Evolutionary conservation across 2,113 vertebrate species (phyloP), one percentile per base, ranked within the genome.

Genomic region (Melanotaenia duboulayi): DNA sequence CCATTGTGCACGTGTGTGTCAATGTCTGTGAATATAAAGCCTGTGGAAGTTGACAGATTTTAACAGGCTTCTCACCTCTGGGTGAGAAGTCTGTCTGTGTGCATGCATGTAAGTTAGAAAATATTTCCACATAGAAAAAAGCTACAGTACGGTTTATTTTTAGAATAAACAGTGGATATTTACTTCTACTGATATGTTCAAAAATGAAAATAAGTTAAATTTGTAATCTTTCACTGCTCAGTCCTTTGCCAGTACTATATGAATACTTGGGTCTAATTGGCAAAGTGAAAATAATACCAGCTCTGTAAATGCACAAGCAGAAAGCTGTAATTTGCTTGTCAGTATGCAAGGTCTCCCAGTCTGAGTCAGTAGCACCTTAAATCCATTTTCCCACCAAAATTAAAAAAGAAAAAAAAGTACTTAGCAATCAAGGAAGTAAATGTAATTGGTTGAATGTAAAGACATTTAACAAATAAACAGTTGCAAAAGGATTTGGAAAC

Each of bases 81-180:
- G 65, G 66, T 61, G 75, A 61, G 72, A 60, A 25, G 50, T 68
- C 5, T n/a, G 19, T 48, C 44, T 46, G 51, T 64, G 48, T 39
- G n/a, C 4, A 4, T 6, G 55, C 57, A 51, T 46, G n/a, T 42
- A 23, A 67, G 40, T 69, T 35, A n/a, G 22, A 52, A 62, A 72
- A 37, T 60, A 17, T 55, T 32, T 54, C 54, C 12, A 23, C 11
- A 10, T 10, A 2, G 23, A 20, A 24, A 42, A 13, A 28, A 5
- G 42, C 42, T 17, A n/a, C 44, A n/a, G 17, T 17, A 48, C 44
- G 5, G 17, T 19, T 46, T 48, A 7, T 19, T 42, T 16, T 16
- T 3, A 1, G 13, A 42, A 42, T 16, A 42, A 42, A 16, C 40
- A 42, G 7, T 19, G 17, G 44, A n/a, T n/a, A 19, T 4, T 48